Base-by-base conservation (phyloP, 1,140 invertebrate species). In the Rhyacophila brunnea region DNA sequence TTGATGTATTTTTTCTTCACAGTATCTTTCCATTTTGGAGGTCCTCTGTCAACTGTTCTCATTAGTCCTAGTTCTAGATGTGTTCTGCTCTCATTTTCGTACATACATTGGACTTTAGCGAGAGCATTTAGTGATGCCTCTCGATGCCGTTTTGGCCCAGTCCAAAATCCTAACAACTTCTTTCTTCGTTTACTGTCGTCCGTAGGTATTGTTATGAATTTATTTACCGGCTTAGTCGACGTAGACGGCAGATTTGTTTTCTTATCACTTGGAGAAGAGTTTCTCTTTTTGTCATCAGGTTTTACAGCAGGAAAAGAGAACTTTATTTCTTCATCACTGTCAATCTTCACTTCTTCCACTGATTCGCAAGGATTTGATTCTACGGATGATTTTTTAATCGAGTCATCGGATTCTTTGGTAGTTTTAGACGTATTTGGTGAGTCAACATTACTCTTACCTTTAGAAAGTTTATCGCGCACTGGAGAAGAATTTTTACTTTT, bases 21-120 rank as follows among this genome's bases (percentile, higher is more conserved):
- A 40, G 40, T 47, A 34, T 60, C 67, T 57, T 46, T 66, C 47
- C 60, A 45, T 40, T 65, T 52, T 0, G 64, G 62, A 10, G 66
- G 52, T 67, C 69, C 70, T 59, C 71, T 73, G 35, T 73, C 75
- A 42, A 76, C 62, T 15, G 74, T 77, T 68, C 69, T 77, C 74
- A 75, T 79, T 15, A 84, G 67, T 1, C 81, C 81, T 58, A 83
- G 57, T 61, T 83, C 82, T 58, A 89, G 81, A 64, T 86, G 86
- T 1, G 86, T 85, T 44, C 87, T 79, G 36, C 86, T 87, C 72
- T 94, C 92, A 70, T 94, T 93, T 72, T 95, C 92, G 66, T 93
- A 94, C 10, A 95, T 78, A 70, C 91, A 93, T 70, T 94, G 91
- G 23, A 95, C 92, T 80, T 95, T 94, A n/a, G 91, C 91, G 65